These are phyloP conservation scores for Oeneis ivallda DNA, from an alignment of 2,888 invertebrate species.

Conservation along the genomic window DNA sequence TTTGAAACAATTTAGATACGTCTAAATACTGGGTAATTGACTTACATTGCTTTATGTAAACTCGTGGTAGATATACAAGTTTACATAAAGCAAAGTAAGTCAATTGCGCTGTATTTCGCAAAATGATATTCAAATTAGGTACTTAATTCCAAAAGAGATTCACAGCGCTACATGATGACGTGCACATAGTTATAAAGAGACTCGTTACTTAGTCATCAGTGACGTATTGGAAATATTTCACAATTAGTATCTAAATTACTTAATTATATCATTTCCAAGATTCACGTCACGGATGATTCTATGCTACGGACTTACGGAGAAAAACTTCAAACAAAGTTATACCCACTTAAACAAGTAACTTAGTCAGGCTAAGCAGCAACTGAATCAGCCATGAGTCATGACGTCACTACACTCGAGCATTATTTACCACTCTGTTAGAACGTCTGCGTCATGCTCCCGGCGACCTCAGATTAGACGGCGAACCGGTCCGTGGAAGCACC, in stretches of 20 bases:
- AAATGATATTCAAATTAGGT: no score
- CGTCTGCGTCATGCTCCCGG: constrained; percentile 26
- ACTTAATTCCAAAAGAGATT: no score
- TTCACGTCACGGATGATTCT: background rate
- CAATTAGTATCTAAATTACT: background rate
- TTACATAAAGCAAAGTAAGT: no score
- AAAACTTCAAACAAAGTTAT: background rate
- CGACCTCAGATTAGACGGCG: constrained; percentile 30
- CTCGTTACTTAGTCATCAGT: background rate
- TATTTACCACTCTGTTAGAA: constrained; percentile 7
- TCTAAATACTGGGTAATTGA: no score
- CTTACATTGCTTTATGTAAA: no score
- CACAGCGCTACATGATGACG: no score
- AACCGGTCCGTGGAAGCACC: constrained; percentile 31
- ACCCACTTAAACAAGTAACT: background rate
- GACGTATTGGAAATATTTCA: background rate
- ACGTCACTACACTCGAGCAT: constrained; percentile 35
- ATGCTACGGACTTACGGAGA: no score
- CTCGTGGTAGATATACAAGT: no score
- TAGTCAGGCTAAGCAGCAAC: constrained; percentile 19
- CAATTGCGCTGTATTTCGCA: no score
- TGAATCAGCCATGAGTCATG: constrained; percentile 29
- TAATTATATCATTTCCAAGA: background rate
- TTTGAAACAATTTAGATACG: background rate
- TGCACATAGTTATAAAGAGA: no score